A percentile compares a stretch with the other conserved stretches of the same genome.
These are phyloP conservation scores for Cotesia congregata DNA, from an alignment of 2,888 invertebrate species.

Conservation along the genomic window DNA sequence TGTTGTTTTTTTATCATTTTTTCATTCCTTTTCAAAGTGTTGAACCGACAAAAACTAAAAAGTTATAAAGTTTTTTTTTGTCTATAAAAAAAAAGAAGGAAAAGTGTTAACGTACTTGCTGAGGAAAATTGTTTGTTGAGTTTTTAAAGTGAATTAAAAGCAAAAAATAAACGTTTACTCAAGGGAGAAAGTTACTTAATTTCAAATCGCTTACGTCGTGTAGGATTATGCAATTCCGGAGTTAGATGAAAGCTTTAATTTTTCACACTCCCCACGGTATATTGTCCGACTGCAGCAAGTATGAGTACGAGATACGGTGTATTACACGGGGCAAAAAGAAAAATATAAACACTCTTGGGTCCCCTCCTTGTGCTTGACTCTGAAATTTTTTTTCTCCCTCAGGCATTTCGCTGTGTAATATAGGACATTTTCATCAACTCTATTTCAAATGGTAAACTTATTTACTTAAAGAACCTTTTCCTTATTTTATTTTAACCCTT, in stretches of 20 bases:
- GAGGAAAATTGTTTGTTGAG: background rate
- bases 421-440: slow-evolving; percentile 26
- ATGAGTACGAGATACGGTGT: background rate
- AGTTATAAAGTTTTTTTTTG: slow-evolving; percentile 8
- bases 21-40: slow-evolving; percentile 24
- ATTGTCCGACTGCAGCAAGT: background rate
- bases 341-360: slow-evolving; percentile 17
- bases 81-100: slow-evolving; percentile 3
- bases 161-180: slow-evolving; percentile 20
- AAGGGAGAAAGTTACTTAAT: slow-evolving; percentile 1
- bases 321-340: background rate
- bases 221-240: slow-evolving; percentile 23
- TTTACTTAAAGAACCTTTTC: slow-evolving; percentile 3
- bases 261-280: slow-evolving; percentile 24
- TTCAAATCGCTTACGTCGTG: background rate
- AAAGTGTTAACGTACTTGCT: background rate
- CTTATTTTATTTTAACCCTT: slow-evolving; percentile 30
- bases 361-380: slow-evolving; percentile 31
- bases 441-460: background rate
- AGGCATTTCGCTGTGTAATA: slow-evolving; percentile 38
- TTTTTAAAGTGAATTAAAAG: slow-evolving; percentile 19
- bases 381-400: slow-evolving; percentile 35
- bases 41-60: slow-evolving; percentile 23
- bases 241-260: slow-evolving; percentile 38
- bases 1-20: slow-evolving; percentile 7